Evolutionary conservation across 2,888 invertebrate genomes (phyloP).

Genomic region (Cosmia trapezina): DNA sequence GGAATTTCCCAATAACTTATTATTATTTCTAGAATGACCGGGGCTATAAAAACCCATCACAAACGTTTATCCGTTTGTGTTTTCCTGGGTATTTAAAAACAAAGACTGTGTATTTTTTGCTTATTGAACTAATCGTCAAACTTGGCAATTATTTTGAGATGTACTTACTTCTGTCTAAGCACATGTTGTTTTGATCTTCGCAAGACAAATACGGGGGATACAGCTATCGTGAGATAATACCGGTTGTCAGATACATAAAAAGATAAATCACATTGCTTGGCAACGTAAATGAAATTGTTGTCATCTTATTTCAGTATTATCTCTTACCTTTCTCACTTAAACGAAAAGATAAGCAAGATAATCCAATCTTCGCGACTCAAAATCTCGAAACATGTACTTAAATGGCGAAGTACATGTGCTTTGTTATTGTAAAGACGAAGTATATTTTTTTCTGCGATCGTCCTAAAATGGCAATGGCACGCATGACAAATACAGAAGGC

Average conservation of each 20-base stretch:
- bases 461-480: constrained; percentile 57
- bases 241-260: background rate
- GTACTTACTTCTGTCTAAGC: background rate
- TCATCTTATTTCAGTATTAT: constrained; percentile 23
- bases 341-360: constrained; percentile 35
- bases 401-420: constrained; percentile 37
- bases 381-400: constrained; percentile 29
- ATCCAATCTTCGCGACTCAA: constrained; percentile 20
- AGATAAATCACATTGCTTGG: constrained; percentile 16
- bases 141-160: background rate
- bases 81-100: constrained; percentile 1
- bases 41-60: background rate
- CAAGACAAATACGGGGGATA: background rate
- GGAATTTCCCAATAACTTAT: constrained; percentile 21
- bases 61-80: background rate
- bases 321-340: constrained; percentile 23
- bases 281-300: constrained; percentile 30
- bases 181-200: background rate
- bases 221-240: background rate
- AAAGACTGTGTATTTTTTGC: background rate
- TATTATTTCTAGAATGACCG: constrained; percentile 14
- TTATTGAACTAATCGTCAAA: background rate
- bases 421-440: constrained; percentile 35
- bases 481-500: constrained; percentile 72
- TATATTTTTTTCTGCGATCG: constrained; percentile 38